Evolutionary conservation across 2,113 vertebrate species (phyloP), one percentile per base, ranked within the genome.

Genomic region (Elgaria multicarinata): DNA sequence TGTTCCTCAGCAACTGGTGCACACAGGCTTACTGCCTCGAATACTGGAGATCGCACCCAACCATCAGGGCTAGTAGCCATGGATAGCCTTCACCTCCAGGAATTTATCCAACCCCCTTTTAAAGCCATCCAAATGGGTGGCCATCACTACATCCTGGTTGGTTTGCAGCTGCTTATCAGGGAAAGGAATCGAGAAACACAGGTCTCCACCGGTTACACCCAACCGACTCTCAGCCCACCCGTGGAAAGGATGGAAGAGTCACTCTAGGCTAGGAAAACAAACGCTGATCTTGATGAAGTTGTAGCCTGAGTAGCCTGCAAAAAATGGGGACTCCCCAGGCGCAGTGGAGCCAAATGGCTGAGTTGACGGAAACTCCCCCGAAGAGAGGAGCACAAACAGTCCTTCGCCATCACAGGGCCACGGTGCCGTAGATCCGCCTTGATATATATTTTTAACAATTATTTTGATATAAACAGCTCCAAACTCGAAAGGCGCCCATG

Each of bases 391-490:
- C 81, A 0, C 74, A 77, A n/a, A 92, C 2, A 13, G 94, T 18
- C 93, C 95, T 90, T 24, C 0, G 91, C 92, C 93, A 93, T 93
- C 83, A 66, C 90, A 85, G 94, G 92, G 86, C 87, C 87, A 88
- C 77, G 82, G 81, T 80, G 78, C 92, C 0, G 0, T 91, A 86
- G 86, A 96, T 94, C 94, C 94, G 92, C 89, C 84, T 90, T 93
- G 93, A 94, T 96, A 76, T 71, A 87, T 88, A 94, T 94, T 95
- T 96, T 95, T 92, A 96, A 96, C 95, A 96, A 96, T 96, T 95
- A 96, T 96, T 96, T 96, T 96, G 93, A 95, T 96, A 96, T 96
- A 96, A 96, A 96, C 95, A 95, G 93, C 94, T 95, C 95, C 92
- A 94, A 95, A 96, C 95, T 93, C 93, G 93, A 96, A 96, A 94